Base-by-base conservation (phyloP, 2,113 vertebrate species). In the Cyprinodon variegatus region DNA sequence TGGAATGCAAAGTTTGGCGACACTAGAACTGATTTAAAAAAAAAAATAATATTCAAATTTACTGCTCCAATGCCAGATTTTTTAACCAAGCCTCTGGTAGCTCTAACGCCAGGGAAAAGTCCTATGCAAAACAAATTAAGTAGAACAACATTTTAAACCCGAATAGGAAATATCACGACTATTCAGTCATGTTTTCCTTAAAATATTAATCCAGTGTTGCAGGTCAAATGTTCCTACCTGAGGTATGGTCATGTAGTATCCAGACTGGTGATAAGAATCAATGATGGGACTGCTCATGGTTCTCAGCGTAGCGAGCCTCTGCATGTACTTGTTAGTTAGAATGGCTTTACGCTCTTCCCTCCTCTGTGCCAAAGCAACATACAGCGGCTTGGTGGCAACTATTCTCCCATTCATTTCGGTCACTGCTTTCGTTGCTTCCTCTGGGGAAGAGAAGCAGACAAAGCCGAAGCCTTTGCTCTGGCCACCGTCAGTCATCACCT, bases 401-500 rank as follows among this genome's bases (percentile, higher is more conserved):
- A 99, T 97, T 17, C 97, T 92, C 22, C 98, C 98, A 0, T 99
- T 99, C 98, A 99, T 99, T 84, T 99, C 98, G 0, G 98, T 99
- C 68, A 99, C 97, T 0, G 98, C 97, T 91, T 98, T 99, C 0
- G 97, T 99, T 0, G 98, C 98, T 88, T 99, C 97, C 89, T 99
- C 97, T 38, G 97, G 97, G 64, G 97, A 98, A 41, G 97, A 98
- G 93, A 99, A 99, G 90, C 98, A 99, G 82, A 99, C 98, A 84
- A 99, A 99, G 41, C 97, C 97, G 89, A 99, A 99, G 65, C 98
- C 98, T 88, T 97, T 98, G 94, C 97, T 99, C 91, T 96, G 97
- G 81, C 94, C 93, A 70, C 94, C 95, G 22, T 99, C 97, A 8
- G 95, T 98, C 98, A 99, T 99, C 90, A 99, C 97, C 98, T 99